Evolutionary conservation across 2,113 vertebrate species (phyloP), one percentile per base, ranked within the genome.

Genomic region (Antechinus stuartii): DNA sequence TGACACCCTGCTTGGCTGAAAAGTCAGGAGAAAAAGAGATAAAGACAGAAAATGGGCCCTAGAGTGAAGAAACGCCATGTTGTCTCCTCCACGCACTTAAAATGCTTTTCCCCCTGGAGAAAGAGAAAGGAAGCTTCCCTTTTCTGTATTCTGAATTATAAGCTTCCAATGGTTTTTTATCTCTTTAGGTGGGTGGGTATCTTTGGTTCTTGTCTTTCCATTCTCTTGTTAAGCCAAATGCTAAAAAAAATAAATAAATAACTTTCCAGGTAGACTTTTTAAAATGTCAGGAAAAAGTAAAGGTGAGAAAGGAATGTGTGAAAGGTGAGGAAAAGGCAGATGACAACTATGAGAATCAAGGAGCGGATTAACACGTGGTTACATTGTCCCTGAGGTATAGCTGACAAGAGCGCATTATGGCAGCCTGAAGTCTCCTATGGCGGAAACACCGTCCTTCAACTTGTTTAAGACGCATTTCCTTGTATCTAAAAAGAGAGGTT

Each of bases 211-310:
- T 9, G 11, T 42, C 68, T 84, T 22, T 84, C n/a, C 19, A 8
- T 42, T 42, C 19, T 42, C 68, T 42, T 84, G 35, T 42, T 84
- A 84, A 84, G n/a, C 68, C n/a, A 22, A 84, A 84, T 42, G n/a
- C 68, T 84, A 16, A 76, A 76, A 76, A 76, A 68, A 76, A n/a
- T 8, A 84, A 76, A n/a, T n/a, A 76, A 84, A 42, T 42, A 84
- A 84, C 94, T 94, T 56, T 90, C 95, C 96, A 95, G 92, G 95
- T 61, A 94, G 91, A 52, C 90, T 91, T 92, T 97, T 94, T 42
- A 22, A 50, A 84, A 89, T 84, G 90, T 14, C 49, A 23, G 3
- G n/a, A 47, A 57, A 26, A 27, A 27, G 91, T 25, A 91, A 84
- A 91, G 47, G 56, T 46, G 54, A 57, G n/a, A 61, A 16, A 61